Evolutionary conservation across 2,113 vertebrate species (phyloP).

Genomic region (Copsychus sechellarum): DNA sequence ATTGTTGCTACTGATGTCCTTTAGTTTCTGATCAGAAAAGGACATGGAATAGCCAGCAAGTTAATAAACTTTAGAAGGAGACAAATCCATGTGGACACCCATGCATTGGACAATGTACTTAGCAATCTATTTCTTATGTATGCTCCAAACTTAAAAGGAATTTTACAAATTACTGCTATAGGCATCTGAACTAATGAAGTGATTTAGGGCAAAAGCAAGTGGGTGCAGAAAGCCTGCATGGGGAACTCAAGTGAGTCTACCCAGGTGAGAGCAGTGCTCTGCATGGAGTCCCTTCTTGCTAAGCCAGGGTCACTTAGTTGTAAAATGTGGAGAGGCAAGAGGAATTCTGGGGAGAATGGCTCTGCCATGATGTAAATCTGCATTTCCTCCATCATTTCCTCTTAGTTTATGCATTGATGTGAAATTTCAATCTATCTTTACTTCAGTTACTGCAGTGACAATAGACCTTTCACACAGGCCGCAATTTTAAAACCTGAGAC

Average conservation of each 20-base stretch:
- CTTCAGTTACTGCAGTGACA: background rate
- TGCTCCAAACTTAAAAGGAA: background rate
- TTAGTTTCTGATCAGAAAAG: background rate
- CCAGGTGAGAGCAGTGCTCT: background rate
- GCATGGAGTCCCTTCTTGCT: background rate
- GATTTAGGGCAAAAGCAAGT: background rate
- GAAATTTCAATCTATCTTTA: background rate
- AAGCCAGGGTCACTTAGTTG: background rate
- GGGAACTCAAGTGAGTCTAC: background rate
- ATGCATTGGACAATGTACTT: background rate
- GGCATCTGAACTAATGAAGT: background rate
- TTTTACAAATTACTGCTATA: background rate
- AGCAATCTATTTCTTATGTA: background rate
- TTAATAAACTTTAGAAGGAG: background rate
- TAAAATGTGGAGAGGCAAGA: background rate
- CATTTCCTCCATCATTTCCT: background rate
- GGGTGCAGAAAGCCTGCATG: background rate
- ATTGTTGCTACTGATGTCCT: background rate
- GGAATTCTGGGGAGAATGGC: background rate
- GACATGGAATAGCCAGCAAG: background rate
- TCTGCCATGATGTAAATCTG: background rate
- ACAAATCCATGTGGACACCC: background rate
- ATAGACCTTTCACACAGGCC: background rate
- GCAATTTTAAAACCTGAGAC: background rate
- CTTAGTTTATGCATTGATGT: background rate